Conservation (phyloP, 2,888 invertebrate genomes). For the Aplocera efformata region DNA sequence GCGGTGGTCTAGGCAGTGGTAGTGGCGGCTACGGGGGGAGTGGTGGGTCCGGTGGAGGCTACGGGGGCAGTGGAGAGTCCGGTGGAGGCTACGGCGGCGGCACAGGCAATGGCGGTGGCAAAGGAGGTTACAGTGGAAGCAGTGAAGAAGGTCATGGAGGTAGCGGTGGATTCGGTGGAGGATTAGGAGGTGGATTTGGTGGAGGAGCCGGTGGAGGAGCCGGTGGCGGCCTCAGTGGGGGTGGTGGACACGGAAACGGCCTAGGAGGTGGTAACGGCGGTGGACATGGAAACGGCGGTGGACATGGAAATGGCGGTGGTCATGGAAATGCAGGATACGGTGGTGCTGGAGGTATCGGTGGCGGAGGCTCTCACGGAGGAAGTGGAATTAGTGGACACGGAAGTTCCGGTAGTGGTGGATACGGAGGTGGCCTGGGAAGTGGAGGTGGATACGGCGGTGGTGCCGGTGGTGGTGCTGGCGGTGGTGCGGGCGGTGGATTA, state of each 20-base stretch:
- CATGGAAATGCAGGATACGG: slow-evolving; percentile 7
- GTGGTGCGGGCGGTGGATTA: slow-evolving; percentile 24
- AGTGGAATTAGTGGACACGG: slow-evolving; percentile 25
- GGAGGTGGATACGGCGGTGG: slow-evolving; percentile 7
- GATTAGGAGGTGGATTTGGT: slow-evolving; percentile 4
- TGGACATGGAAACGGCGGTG: slow-evolving; percentile 8
- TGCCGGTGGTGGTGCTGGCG: slow-evolving; percentile 24
- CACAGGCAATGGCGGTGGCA: slow-evolving; percentile 42
- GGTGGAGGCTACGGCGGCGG: slow-evolving; percentile 35
- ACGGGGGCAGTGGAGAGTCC: slow-evolving; percentile 36
- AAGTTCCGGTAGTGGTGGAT: slow-evolving; percentile 23
- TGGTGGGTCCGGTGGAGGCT: slow-evolving; percentile 17
- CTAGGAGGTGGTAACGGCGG: slow-evolving; percentile 14
- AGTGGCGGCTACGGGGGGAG: slow-evolving; percentile 20
- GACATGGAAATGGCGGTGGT: slow-evolving; percentile 20
- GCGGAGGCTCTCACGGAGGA: slow-evolving; percentile 33
- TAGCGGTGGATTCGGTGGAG: slow-evolving; percentile 25
- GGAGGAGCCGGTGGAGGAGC: slow-evolving; percentile 25
- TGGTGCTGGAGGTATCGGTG: slow-evolving; percentile 27
- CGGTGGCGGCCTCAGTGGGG: slow-evolving; percentile 12
- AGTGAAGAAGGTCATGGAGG: slow-evolving; percentile 24
- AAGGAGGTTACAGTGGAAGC: not conserved
- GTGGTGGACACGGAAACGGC: slow-evolving; percentile 16
- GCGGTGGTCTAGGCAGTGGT: slow-evolving; percentile 27
- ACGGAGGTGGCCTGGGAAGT: slow-evolving; percentile 12